A percentile compares a stretch with the other conserved stretches of the same genome.
Evolutionary conservation across 1,140 invertebrate genomes (phyloP).

Genomic region (Hesperophylax magnus): DNA sequence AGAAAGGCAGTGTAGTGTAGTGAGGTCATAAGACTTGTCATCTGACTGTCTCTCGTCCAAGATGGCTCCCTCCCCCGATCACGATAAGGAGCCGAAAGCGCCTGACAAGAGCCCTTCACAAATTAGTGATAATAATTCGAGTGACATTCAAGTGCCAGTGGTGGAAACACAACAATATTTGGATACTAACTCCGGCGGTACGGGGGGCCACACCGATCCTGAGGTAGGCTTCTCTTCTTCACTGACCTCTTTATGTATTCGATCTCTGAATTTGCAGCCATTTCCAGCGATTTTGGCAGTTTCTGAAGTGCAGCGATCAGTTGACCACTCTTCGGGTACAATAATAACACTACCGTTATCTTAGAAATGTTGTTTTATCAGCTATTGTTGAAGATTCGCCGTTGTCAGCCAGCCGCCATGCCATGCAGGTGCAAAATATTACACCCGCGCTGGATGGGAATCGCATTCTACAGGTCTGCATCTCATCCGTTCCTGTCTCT

Average conservation of each 20-base stretch:
- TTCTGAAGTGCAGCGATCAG: constrained; percentile 4
- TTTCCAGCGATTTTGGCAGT: constrained; percentile 3
- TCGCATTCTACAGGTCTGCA: constrained; percentile 38
- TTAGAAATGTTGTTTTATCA: constrained; percentile 6
- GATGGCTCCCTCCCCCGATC: constrained; percentile 80
- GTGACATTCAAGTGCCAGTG: constrained; percentile 40
- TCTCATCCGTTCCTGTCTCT: not conserved
- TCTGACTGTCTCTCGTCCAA: constrained; percentile 73
- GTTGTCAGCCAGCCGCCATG: constrained; percentile 9
- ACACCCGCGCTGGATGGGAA: not conserved
- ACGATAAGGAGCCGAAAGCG: constrained; percentile 79
- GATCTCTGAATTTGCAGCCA: constrained; percentile 19
- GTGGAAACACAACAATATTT: constrained; percentile 41
- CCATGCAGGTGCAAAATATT: constrained; percentile 20
- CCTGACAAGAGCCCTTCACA: constrained; percentile 71
- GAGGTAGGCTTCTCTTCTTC: constrained; percentile 22
- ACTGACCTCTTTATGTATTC: constrained; percentile 30
- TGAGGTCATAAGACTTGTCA: constrained; percentile 71
- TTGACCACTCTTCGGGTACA: not conserved
- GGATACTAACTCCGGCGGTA: constrained; percentile 34
- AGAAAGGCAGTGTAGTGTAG: constrained; percentile 64
- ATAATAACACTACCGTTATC: not conserved
- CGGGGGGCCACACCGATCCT: constrained; percentile 30
- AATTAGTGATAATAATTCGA: constrained; percentile 32
- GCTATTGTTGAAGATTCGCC: not conserved